Conservation (phyloP, 2,888 invertebrate genomes). For the Pristionchus maxplancki region DNA sequence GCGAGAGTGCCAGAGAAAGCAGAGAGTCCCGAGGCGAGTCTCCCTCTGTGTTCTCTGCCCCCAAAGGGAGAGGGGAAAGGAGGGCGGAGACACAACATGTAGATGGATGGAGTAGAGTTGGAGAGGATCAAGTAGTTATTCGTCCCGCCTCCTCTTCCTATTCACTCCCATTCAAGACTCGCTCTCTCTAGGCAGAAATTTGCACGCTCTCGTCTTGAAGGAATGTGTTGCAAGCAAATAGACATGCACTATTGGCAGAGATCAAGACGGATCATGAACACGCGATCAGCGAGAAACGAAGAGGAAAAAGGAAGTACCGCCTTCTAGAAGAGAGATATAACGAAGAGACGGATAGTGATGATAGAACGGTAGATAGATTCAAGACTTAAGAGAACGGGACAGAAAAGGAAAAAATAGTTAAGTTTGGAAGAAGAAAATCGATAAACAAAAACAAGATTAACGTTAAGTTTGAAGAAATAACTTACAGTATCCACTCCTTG, state of each 20-base stretch:
- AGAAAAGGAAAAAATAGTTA: no score
- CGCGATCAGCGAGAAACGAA: neutral
- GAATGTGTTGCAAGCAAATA: constrained; percentile 33
- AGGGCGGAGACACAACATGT: constrained; percentile 28
- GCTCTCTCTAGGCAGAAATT: neutral
- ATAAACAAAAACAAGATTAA: neutral
- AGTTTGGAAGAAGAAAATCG: neutral
- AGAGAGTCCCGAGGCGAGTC: constrained; percentile 43
- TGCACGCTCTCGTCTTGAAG: neutral
- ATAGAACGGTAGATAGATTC: no score
- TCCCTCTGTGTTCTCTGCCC: constrained; percentile 37
- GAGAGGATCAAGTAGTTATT: constrained; percentile 7
- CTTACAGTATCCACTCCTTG: neutral
- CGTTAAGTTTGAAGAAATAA: neutral
- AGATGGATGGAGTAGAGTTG: constrained; percentile 2
- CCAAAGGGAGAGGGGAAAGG: constrained; percentile 30
- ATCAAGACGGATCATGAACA: constrained; percentile 5
- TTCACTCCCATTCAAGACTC: neutral
- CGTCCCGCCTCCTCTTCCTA: neutral
- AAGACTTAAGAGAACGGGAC: no score
- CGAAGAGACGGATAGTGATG: neutral
- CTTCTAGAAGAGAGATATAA: neutral
- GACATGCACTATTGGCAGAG: constrained; percentile 8
- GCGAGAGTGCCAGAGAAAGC: constrained; percentile 24
- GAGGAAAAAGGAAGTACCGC: neutral